These are phyloP conservation scores for Palythoa caribaeorum DNA, from an alignment of 92 coral and sea anemone species.

Conservation along the genomic window DNA sequence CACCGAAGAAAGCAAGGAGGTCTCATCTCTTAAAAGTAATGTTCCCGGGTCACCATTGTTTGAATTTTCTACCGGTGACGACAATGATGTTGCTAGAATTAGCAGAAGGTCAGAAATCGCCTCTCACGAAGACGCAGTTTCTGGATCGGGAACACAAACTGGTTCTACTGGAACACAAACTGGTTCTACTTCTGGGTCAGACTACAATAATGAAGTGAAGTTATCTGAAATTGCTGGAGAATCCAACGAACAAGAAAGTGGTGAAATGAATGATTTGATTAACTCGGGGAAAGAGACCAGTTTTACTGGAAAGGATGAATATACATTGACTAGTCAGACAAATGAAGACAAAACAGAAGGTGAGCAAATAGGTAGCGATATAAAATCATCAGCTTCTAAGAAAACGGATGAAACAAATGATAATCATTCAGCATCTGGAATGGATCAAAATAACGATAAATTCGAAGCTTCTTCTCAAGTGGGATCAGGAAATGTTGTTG, in stretches of 20 bases:
- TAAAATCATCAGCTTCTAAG: not conserved
- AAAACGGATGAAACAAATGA: conserved; percentile 1
- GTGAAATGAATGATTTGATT: conserved; percentile 25
- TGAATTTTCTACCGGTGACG: not conserved
- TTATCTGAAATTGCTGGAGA: conserved; percentile 24
- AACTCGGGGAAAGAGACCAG: conserved; percentile 28
- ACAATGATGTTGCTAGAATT: not conserved
- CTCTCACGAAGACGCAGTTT: not conserved
- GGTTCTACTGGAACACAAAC: conserved; percentile 13
- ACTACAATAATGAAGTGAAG: not conserved
- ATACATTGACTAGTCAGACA: not conserved
- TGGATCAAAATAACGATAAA: not conserved
- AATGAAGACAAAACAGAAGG: not conserved
- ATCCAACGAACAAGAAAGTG: conserved; percentile 21
- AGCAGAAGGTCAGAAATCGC: conserved; percentile 43
- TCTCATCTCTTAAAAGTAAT: not conserved
- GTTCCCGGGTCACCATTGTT: not conserved
- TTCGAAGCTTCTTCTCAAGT: not conserved
- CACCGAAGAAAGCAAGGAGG: not conserved
- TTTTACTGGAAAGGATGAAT: conserved; percentile 22
- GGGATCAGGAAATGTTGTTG: conserved; percentile 15
- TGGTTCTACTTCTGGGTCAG: not conserved
- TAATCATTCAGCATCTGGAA: not conserved
- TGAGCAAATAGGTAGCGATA: not conserved
- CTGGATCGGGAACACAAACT: conserved; percentile 27